These are phyloP conservation scores for Colostygia pectinataria DNA, from an alignment of 2,888 invertebrate species.

Conservation along the genomic window DNA sequence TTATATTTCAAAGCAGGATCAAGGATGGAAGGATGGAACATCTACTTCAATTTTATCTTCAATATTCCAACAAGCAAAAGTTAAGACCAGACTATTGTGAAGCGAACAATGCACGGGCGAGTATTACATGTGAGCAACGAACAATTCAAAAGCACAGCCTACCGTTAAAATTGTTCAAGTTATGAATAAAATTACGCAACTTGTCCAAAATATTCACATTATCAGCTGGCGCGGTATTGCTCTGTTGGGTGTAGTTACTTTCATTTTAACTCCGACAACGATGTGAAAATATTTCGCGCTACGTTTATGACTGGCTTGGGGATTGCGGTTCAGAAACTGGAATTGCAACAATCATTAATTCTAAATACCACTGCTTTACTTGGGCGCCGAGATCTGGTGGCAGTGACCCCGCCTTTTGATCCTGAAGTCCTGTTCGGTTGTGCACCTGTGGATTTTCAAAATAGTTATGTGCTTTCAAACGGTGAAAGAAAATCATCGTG, in stretches of 20 bases:
- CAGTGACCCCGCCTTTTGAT: too few species aligned
- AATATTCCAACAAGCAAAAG: constrained; percentile 3
- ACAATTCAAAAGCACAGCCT: constrained; percentile 43
- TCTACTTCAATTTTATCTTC: too few species aligned
- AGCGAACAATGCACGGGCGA: constrained; percentile 7
- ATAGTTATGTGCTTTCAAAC: too few species aligned
- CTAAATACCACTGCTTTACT: constrained; percentile 21
- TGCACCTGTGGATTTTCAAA: too few species aligned
- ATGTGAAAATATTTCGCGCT: constrained; percentile 80
- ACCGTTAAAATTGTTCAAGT: constrained; percentile 44
- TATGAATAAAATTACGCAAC: constrained; percentile 77
- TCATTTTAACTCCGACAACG: constrained; percentile 80
- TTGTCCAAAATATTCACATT: constrained; percentile 68
- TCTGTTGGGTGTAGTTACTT: constrained; percentile 76
- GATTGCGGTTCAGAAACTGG: constrained; percentile 51
- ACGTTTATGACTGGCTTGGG: constrained; percentile 75
- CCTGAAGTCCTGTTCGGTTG: too few species aligned
- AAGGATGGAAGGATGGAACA: too few species aligned
- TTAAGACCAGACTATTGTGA: background rate
- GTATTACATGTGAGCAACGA: constrained; percentile 4
- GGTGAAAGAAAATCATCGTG: too few species aligned
- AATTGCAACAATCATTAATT: constrained; percentile 30
- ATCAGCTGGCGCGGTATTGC: constrained; percentile 69
- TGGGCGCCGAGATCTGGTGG: too few species aligned
- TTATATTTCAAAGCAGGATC: too few species aligned